These are phyloP conservation scores for Pelodiscus sinensis DNA, from an alignment of 2,113 vertebrate species.

Conservation along the genomic window DNA sequence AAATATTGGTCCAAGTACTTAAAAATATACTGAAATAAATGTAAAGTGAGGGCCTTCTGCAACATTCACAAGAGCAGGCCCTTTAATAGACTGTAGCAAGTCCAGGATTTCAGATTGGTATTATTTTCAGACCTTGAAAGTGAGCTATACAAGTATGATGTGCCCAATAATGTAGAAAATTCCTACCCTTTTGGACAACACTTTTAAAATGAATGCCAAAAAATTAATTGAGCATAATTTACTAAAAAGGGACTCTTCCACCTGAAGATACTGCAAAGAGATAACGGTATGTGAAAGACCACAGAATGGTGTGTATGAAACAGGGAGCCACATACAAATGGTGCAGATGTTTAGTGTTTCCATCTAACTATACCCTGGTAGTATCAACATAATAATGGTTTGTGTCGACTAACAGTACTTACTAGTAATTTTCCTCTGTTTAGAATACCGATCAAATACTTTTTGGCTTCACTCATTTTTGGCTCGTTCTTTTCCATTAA, in stretches of 20 bases:
- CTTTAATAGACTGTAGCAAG: not conserved
- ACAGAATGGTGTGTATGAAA: not conserved
- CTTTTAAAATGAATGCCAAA: not conserved
- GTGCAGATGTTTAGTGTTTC: not conserved
- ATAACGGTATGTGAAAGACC: not conserved
- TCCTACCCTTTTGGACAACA: not conserved
- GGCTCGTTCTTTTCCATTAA: conserved; percentile 86
- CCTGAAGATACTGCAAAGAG: not conserved
- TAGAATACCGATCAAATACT: conserved; percentile 86
- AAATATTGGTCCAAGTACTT: not conserved
- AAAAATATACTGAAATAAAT: not conserved
- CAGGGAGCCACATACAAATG: not conserved
- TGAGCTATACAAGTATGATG: not conserved
- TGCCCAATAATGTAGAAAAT: not conserved
- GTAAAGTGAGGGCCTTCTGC: not conserved
- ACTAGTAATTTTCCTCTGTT: conserved; percentile 89
- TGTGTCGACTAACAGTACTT: conserved; percentile 8
- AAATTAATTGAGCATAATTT: not conserved
- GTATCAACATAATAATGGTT: not conserved
- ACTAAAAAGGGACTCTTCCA: not conserved
- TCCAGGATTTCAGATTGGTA: not conserved
- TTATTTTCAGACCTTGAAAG: not conserved
- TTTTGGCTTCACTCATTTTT: conserved; percentile 86
- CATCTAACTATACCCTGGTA: not conserved
- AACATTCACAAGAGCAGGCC: not conserved